Percentiles rank a stretch among this genome's conserved stretches.
phyloP scores from a whole-genome alignment of 2,888 invertebrate genomes.

The Salticus scenicus region DNA sequence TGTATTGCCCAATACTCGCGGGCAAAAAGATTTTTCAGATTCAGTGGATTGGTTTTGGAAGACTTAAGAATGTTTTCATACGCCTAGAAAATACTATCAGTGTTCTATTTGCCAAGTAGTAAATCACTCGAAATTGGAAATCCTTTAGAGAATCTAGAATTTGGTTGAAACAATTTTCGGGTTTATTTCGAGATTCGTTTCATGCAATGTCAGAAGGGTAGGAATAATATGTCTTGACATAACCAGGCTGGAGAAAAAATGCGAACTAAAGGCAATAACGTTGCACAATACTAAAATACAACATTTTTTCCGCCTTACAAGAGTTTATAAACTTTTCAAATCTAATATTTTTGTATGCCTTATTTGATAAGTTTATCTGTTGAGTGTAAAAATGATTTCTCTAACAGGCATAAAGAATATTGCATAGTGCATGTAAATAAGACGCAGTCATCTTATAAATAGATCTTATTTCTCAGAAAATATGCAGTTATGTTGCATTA shows the following conservation, averaged over 20 bases:
- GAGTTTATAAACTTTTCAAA: too few species aligned
- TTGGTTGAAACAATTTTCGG: not conserved
- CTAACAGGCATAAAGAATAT: too few species aligned
- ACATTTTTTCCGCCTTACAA: too few species aligned
- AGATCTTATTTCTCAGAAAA: too few species aligned
- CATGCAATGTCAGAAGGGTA: not conserved
- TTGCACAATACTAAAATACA: too few species aligned
- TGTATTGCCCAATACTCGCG: conserved; percentile 39
- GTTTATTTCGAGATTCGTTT: not conserved
- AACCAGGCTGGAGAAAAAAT: not conserved
- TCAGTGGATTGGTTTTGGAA: not conserved
- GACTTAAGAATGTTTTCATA: not conserved
- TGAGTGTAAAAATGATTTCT: too few species aligned
- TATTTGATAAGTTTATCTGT: too few species aligned
- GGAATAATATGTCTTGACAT: not conserved
- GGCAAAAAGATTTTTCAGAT: conserved; percentile 4
- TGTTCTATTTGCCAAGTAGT: not conserved
- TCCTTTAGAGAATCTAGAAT: not conserved
- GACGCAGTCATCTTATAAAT: too few species aligned
- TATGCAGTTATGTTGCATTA: too few species aligned
- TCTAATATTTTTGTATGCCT: too few species aligned
- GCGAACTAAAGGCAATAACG: too few species aligned
- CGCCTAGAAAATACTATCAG: not conserved
- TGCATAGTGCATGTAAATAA: too few species aligned
- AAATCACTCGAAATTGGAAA: not conserved